Conservation (phyloP, 2,797 vertebrate genomes). For the Micrastur ruficollis region DNA sequence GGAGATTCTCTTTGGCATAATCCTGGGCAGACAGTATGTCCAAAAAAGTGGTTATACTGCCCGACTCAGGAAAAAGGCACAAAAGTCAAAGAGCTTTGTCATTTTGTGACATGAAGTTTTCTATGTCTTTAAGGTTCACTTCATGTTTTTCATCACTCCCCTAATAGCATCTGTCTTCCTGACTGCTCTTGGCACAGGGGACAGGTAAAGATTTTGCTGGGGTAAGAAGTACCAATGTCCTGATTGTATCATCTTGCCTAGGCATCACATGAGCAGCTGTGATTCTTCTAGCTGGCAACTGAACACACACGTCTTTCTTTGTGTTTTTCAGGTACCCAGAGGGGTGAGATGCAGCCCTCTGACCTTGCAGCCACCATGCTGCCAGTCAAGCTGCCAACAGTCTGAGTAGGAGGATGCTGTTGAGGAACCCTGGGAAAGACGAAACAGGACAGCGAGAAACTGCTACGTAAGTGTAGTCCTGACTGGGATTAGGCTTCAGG, state of each 20-base stretch:
- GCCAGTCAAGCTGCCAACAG: background rate
- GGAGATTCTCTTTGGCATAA: background rate
- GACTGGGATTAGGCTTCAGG: background rate
- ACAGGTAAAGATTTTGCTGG: background rate
- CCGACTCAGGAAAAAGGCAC: background rate
- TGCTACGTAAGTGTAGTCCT: background rate
- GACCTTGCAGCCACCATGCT: background rate
- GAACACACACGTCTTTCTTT: background rate
- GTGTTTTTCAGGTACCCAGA: background rate
- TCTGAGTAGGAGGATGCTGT: background rate
- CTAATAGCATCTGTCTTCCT: background rate
- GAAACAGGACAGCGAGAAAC: background rate
- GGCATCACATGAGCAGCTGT: background rate
- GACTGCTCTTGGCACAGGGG: background rate
- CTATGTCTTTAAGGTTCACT: background rate
- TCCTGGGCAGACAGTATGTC: background rate
- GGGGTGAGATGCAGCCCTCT: background rate
- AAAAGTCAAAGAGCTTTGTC: conserved; percentile 1
- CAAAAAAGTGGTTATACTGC: background rate
- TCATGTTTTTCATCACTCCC: background rate
- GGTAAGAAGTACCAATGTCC: background rate
- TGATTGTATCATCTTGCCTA: background rate
- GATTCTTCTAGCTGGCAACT: background rate
- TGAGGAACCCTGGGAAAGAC: background rate
- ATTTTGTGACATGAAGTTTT: background rate